These are phyloP conservation scores for human DNA, from an alignment of 2,113 vertebrate species.

Conservation along the genomic window GRCh38 chr4:12495501-12496000, in stretches of 20 bases:
- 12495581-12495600: background rate
- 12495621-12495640: background rate
- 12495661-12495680: background rate
- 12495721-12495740: fast-evolving
- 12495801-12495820: background rate
- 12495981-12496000: background rate
- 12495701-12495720: background rate
- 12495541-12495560: background rate
- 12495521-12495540: background rate
- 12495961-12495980: background rate
- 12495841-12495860: background rate
- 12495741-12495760: background rate
- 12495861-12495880: background rate
- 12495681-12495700: background rate
- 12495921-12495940: background rate
- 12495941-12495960: background rate
- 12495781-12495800: background rate
- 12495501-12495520: background rate
- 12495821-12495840: background rate
- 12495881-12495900: background rate
- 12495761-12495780: background rate
- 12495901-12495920: background rate
- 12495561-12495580: background rate
- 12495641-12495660: background rate
- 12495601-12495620: background rate